A percentile compares a stretch with the other conserved stretches of the same genome.
These are phyloP conservation scores for Crenichthys baileyi DNA, from an alignment of 2,797 vertebrate species.

Conservation along the genomic window DNA sequence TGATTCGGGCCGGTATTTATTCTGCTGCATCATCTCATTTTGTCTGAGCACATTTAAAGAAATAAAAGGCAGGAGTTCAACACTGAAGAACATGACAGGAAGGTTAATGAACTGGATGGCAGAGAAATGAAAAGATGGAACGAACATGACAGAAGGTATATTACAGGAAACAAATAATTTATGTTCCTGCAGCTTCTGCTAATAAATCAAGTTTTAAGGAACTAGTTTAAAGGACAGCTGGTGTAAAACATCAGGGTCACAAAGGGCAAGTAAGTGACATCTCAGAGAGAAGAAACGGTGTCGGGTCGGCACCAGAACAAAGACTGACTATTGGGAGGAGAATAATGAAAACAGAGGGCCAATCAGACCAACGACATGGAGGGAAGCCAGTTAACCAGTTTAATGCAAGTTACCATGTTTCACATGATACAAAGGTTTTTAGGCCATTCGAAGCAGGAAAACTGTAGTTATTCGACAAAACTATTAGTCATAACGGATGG, in stretches of 20 bases:
- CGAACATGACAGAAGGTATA: too few relatives aligned
- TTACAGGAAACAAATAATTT: not conserved
- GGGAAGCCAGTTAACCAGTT: conserved; percentile 14
- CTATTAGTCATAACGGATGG: not conserved
- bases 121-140: too few relatives aligned
- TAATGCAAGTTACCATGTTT: not conserved
- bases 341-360: conserved; percentile 17
- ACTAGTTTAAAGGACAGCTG: not conserved
- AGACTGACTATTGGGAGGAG: conserved; percentile 33
- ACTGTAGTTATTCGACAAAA: not conserved
- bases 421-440: not conserved
- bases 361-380: conserved; percentile 11
- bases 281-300: conserved; percentile 42
- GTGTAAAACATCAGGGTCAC: not conserved
- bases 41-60: not conserved
- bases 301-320: conserved; percentile 35
- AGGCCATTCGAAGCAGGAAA: not conserved
- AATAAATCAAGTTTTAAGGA: not conserved
- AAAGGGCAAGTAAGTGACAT: conserved; percentile 54
- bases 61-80: not conserved
- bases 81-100: not conserved
- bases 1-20: not conserved
- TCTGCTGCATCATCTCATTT: not conserved
- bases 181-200: not conserved
- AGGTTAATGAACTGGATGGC: not conserved